phyloP scores from a whole-genome alignment of 1,140 invertebrate species.

The Radopholus similis region DNA sequence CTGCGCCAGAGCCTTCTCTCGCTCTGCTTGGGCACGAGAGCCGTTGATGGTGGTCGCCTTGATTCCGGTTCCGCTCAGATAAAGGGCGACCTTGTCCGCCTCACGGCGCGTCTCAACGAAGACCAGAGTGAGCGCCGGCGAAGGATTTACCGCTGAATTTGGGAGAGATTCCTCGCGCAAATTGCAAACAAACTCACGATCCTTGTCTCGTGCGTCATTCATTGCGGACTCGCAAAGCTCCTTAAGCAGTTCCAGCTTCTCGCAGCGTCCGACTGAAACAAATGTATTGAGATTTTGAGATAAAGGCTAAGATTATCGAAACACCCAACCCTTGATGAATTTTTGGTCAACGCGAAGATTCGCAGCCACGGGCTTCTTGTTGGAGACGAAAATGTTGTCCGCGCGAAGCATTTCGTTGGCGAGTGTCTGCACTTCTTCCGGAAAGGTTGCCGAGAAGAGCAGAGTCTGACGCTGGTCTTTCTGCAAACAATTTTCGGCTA shows the following conservation, averaged over 20 bases:
- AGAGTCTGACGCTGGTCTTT: slow-evolving; percentile 62
- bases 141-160: slow-evolving; percentile 32
- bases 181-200: slow-evolving; percentile 10
- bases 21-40: slow-evolving; percentile 73
- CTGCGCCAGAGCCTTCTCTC: slow-evolving; percentile 78
- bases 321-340: slow-evolving; percentile 72
- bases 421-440: slow-evolving; percentile 60
- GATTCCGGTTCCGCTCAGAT: slow-evolving; percentile 63
- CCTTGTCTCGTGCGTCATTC: slow-evolving; percentile 64
- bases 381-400: slow-evolving; percentile 31
- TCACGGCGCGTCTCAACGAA: slow-evolving; percentile 84
- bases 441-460: no score
- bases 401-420: slow-evolving; percentile 54
- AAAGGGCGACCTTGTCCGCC: slow-evolving; percentile 79
- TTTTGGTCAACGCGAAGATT: slow-evolving; percentile 78
- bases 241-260: slow-evolving; percentile 67
- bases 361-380: slow-evolving; percentile 28
- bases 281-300: neutral
- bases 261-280: no score
- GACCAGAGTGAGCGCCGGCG: slow-evolving; percentile 70
- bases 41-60: slow-evolving; percentile 16
- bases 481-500: slow-evolving; percentile 43
- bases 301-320: no score
- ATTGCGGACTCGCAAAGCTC: slow-evolving; percentile 20
- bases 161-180: neutral